These are phyloP conservation scores for Azorinus chamasolen DNA, from an alignment of 2,888 invertebrate species.

Conservation along the genomic window DNA sequence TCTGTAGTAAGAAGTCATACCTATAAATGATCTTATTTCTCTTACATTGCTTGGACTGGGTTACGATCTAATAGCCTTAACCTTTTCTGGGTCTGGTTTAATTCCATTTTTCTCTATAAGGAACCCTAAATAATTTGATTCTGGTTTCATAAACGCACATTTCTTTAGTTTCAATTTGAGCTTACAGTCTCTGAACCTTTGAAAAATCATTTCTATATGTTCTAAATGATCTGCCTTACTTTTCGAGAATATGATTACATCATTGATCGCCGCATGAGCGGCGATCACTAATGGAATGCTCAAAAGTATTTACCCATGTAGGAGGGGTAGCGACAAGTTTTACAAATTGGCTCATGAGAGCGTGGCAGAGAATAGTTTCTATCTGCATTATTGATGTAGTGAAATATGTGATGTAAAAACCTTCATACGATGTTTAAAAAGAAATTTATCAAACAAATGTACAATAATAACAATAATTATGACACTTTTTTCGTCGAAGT, in stretches of 20 bases:
- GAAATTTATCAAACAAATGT: no score
- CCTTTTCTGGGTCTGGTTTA: slow-evolving; percentile 10
- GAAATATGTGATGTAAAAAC: no score
- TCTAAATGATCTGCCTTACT: not conserved
- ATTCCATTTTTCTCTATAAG: not conserved
- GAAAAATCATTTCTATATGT: not conserved
- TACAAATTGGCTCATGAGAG: no score
- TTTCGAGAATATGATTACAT: not conserved
- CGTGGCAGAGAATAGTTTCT: no score
- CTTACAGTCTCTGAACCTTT: slow-evolving; percentile 10
- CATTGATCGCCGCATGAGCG: no score
- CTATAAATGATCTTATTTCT: slow-evolving; percentile 3
- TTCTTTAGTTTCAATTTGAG: slow-evolving; percentile 7
- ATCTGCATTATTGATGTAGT: no score
- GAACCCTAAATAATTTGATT: slow-evolving; percentile 12
- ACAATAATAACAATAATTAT: no score
- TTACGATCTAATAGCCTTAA: slow-evolving; percentile 2
- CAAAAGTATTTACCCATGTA: no score
- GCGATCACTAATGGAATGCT: no score
- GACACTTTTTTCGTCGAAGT: no score
- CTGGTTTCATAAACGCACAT: slow-evolving; percentile 15
- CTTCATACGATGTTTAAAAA: no score
- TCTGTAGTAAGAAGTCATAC: not conserved
- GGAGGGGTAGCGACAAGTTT: no score
- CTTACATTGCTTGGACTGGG: not conserved